Percentiles rank a stretch among this genome's conserved stretches.
Conservation (phyloP, 2,113 vertebrate species). For the Xenopus borealis region DNA sequence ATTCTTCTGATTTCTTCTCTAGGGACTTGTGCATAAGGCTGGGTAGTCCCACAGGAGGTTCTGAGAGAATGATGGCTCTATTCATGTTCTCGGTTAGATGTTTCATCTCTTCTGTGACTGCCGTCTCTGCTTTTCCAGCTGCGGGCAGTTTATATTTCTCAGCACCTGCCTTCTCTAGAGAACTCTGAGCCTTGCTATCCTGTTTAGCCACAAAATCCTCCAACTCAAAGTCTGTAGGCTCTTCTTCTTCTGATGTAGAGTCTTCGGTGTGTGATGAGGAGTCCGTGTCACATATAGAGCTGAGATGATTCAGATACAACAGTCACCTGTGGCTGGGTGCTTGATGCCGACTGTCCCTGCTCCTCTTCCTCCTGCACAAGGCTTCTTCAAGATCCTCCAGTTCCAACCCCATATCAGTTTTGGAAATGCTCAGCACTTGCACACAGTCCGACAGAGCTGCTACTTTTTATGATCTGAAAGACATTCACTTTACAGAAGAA, state of each 20-base stretch:
- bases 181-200: neutral
- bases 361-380: slow-evolving; percentile 74
- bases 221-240: neutral
- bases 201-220: neutral
- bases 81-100: slow-evolving; percentile 66
- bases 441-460: slow-evolving; percentile 68
- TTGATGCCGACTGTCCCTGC: slow-evolving; percentile 31
- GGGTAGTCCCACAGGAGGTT: slow-evolving; percentile 47
- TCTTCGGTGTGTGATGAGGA: slow-evolving; percentile 45
- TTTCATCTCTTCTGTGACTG: slow-evolving; percentile 59
- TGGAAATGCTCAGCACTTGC: slow-evolving; percentile 63
- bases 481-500: too few species aligned
- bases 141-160: slow-evolving; percentile 27
- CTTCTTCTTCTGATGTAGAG: slow-evolving; percentile 22
- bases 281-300: slow-evolving; percentile 60
- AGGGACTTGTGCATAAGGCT: slow-evolving; percentile 20
- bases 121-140: slow-evolving; percentile 39
- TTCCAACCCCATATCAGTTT: slow-evolving; percentile 81
- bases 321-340: slow-evolving; percentile 48
- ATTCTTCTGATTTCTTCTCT: slow-evolving; percentile 43
- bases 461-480: slow-evolving; percentile 81
- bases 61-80: slow-evolving; percentile 65
- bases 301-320: slow-evolving; percentile 56
- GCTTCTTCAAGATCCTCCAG: slow-evolving; percentile 80
- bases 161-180: slow-evolving; percentile 43